Base-by-base conservation (phyloP, 2,113 vertebrate species). In the Motacilla tschutschensis region DNA sequence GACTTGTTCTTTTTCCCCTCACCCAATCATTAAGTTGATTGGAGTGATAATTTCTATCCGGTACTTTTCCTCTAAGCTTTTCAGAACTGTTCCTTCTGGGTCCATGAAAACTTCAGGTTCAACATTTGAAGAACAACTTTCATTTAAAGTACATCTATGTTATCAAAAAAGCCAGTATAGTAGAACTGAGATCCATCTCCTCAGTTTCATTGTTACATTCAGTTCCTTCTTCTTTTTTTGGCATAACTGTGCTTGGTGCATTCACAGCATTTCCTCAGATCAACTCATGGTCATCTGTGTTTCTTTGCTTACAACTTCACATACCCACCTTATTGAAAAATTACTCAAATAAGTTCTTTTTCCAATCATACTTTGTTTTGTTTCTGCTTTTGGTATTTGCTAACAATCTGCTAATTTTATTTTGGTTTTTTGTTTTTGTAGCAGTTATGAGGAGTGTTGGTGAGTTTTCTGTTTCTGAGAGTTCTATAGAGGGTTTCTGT, bases 391-490 rank as follows among this genome's bases (percentile, higher is more conserved):
- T 95, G 83, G 80, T 96, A 85, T 96, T 96, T 95, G 92, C 95
- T 96, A 93, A 97, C 85, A 93, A 90, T 91, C 87, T 93, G 96
- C 96, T 97, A 97, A 97, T 97, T 95, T 94, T 95, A 47, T 96
- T 96, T 97, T 96, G 95, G 87, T 96, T 97, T 92, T 97, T 90
- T 94, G 79, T 92, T 96, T 96, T 96, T 97, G 98, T 98, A 99
- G 99, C 98, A 94, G 98, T 97, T 99, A 97, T 99, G 98, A 99
- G 97, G 99, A 99, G 97, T 98, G 97, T 98, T 98, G 99, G 99
- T 99, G 99, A 99, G 99, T 99, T 98, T 96, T 96, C 91, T 96
- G 95, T 97, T 95, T 94, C 90, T 93, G 87, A 87, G 92, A 87
- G 93, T 85, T 92, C 71, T 94, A 85, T 88, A 92, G 75, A 95